A percentile compares a stretch with the other conserved stretches of the same genome.
Conservation (phyloP, 2,113 vertebrate species). For the Bolborhynchus lineola region DNA sequence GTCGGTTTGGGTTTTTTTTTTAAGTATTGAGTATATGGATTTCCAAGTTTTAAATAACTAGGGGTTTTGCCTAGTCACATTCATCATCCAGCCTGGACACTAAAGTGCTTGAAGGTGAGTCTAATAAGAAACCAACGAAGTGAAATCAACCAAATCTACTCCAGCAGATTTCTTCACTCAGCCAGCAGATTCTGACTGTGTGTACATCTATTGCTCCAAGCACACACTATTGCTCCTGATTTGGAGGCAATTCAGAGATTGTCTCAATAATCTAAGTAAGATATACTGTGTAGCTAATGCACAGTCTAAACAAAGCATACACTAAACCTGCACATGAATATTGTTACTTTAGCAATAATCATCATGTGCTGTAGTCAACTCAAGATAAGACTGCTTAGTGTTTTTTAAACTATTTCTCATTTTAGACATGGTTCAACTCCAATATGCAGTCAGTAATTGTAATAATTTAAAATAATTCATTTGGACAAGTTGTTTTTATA, state of each 20-base stretch:
- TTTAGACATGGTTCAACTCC: background rate
- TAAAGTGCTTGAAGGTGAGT: background rate
- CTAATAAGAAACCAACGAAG: background rate
- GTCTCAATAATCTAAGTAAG: background rate
- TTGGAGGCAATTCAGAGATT: background rate
- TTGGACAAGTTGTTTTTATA: background rate
- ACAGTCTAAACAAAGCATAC: background rate
- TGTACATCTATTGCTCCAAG: background rate
- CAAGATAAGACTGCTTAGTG: background rate
- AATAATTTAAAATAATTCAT: background rate
- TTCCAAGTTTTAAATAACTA: background rate
- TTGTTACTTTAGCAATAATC: background rate
- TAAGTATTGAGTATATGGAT: background rate
- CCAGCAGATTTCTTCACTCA: background rate
- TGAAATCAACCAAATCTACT: background rate
- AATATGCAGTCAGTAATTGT: background rate
- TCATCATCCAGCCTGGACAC: background rate
- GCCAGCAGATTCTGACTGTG: background rate
- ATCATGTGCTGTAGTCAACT: background rate
- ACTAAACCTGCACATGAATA: background rate
- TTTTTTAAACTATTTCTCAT: background rate
- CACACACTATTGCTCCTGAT: background rate
- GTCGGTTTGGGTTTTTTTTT: too few relatives aligned
- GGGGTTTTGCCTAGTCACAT: background rate
- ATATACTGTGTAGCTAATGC: accelerated